Percentiles rank a stretch among this genome's conserved stretches.
phyloP scores from a whole-genome alignment of 2,888 invertebrate species.

The Gandaritis pyraliata region DNA sequence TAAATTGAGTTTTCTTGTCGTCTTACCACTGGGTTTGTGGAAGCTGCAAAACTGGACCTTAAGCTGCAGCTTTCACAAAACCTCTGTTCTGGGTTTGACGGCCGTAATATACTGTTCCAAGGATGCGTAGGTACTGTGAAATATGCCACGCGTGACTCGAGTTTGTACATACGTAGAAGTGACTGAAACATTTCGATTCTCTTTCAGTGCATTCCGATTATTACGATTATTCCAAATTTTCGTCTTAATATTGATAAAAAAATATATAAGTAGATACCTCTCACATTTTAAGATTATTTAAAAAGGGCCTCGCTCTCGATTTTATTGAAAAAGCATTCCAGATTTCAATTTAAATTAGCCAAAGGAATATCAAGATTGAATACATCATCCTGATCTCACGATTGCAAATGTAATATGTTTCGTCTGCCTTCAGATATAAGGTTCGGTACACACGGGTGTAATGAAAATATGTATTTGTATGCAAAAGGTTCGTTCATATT shows the following conservation, averaged over 20 bases:
- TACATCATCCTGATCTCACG: constrained; percentile 55
- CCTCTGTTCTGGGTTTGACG: background rate
- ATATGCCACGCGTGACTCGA: too few species aligned
- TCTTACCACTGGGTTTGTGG: constrained; percentile 43
- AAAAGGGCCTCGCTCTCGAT: too few species aligned
- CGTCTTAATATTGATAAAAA: too few species aligned
- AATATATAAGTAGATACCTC: too few species aligned
- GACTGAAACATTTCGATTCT: too few species aligned
- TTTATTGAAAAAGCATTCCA: background rate
- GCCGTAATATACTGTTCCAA: too few species aligned
- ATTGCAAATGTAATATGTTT: constrained; percentile 64
- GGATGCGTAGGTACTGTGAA: too few species aligned
- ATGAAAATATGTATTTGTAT: constrained; percentile 14
- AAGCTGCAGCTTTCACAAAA: background rate
- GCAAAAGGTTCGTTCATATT: background rate
- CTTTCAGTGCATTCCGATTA: too few species aligned
- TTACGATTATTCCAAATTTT: too few species aligned
- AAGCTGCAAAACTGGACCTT: constrained; percentile 31
- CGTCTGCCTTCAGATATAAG: constrained; percentile 43
- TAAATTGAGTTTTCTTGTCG: constrained; percentile 66
- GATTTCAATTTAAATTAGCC: constrained; percentile 41
- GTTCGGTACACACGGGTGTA: constrained; percentile 29
- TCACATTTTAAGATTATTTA: too few species aligned
- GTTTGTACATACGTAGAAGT: too few species aligned
- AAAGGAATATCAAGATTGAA: constrained; percentile 59